These are phyloP conservation scores for Parapristionchus giblindavisi DNA, from an alignment of 2,888 invertebrate species.

Conservation along the genomic window DNA sequence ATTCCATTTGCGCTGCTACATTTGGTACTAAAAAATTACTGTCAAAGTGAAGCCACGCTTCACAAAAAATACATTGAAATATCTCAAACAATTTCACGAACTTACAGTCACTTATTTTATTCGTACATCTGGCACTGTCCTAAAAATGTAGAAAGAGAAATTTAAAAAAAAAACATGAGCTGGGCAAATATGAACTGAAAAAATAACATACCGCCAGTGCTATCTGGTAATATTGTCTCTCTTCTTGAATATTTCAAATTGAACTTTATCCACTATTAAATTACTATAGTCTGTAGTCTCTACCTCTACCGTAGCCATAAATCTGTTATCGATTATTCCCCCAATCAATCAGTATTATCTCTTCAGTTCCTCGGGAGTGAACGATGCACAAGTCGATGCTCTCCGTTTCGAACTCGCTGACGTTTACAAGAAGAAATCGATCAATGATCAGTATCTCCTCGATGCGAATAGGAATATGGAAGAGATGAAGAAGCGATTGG, in stretches of 20 bases:
- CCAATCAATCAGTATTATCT: background rate
- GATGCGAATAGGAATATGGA: constrained; percentile 28
- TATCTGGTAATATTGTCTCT: too few relatives aligned
- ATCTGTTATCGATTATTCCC: background rate
- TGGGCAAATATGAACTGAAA: too few relatives aligned
- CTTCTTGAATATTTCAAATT: background rate
- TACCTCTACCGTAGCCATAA: background rate
- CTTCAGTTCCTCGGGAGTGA: constrained; percentile 4
- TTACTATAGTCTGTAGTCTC: background rate
- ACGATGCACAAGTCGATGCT: constrained; percentile 10
- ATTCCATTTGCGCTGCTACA: too few relatives aligned
- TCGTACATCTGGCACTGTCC: too few relatives aligned
- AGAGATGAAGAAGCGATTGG: constrained; percentile 29
- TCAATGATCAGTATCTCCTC: constrained; percentile 31
- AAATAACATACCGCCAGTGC: too few relatives aligned
- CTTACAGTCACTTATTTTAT: too few relatives aligned
- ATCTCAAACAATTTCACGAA: too few relatives aligned
- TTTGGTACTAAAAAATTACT: too few relatives aligned
- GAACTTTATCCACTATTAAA: background rate
- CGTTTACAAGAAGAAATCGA: constrained; percentile 37
- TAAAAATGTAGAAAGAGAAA: too few relatives aligned
- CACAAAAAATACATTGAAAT: too few relatives aligned
- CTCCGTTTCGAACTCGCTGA: constrained; percentile 31
- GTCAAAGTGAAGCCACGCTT: too few relatives aligned
- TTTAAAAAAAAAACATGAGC: too few relatives aligned